Conservation (phyloP, 2,113 vertebrate genomes). For the Turnix velox region DNA sequence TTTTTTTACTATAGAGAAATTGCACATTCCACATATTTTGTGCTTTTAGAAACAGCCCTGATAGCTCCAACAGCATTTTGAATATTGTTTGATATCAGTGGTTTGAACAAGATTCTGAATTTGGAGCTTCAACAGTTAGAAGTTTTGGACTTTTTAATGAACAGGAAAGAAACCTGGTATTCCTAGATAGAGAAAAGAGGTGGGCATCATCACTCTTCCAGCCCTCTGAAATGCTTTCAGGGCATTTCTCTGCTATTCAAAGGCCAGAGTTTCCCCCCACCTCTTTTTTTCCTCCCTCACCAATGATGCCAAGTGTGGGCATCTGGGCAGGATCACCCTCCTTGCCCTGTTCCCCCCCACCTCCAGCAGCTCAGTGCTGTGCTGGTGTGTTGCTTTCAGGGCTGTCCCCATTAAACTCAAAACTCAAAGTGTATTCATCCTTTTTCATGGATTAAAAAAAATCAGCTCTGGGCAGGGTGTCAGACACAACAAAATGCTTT, state of each 20-base stretch:
- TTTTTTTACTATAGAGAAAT: neutral
- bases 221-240: neutral
- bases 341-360: neutral
- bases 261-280: rapidly evolving
- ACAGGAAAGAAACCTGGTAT: neutral
- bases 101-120: too few relatives aligned
- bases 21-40: neutral
- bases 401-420: neutral
- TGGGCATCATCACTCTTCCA: neutral
- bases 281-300: neutral
- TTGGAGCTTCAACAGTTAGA: neutral
- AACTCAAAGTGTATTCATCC: neutral
- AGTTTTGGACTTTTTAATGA: neutral
- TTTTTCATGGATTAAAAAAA: neutral
- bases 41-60: neutral
- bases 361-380: neutral
- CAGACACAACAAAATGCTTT: neutral
- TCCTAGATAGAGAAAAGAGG: neutral
- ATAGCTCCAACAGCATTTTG: neutral
- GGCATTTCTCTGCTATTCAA: neutral
- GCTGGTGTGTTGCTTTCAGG: neutral
- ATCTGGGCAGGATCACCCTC: neutral
- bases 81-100: neutral
- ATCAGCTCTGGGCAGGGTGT: neutral
- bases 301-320: neutral